Evolutionary conservation across 2,888 invertebrate genomes (phyloP).

Genomic region (Leptinotarsa haldemani): DNA sequence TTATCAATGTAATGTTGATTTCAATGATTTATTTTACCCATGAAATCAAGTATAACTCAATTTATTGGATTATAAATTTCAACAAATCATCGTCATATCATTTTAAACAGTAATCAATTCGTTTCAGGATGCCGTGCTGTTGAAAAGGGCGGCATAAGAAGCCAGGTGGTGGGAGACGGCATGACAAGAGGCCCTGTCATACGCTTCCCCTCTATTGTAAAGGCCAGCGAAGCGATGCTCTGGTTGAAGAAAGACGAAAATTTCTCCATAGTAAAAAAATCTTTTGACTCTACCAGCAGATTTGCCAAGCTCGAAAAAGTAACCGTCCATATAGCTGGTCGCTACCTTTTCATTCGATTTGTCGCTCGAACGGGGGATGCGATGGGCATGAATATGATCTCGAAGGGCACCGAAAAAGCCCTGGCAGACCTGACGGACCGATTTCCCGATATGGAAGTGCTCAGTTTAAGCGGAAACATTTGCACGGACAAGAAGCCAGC

Average conservation of each 20-base stretch:
- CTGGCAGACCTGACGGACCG: conserved; percentile 76
- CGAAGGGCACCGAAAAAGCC: conserved; percentile 93
- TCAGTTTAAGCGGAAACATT: conserved; percentile 96
- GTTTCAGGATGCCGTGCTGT: conserved; percentile 86
- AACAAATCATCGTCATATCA: no score
- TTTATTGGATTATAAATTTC: no score
- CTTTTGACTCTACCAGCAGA: conserved; percentile 91
- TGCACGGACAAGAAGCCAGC: conserved; percentile 98
- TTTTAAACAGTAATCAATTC: neutral
- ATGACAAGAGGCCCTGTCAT: conserved; percentile 98
- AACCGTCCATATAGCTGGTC: conserved; percentile 85
- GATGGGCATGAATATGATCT: conserved; percentile 99
- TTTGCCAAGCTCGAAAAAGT: conserved; percentile 87
- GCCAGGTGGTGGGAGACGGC: conserved; percentile 87
- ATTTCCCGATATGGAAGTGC: conserved; percentile 87
- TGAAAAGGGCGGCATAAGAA: conserved; percentile 81
- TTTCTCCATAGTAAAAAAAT: conserved; percentile 80
- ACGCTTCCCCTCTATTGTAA: conserved; percentile 79
- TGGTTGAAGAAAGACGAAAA: conserved; percentile 86
- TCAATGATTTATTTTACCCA: no score
- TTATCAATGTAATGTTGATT: no score
- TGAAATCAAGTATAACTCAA: no score
- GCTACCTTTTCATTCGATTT: conserved; percentile 79
- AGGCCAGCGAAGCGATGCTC: conserved; percentile 78
- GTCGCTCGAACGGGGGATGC: conserved; percentile 87